Evolutionary conservation across 2,888 invertebrate species (phyloP), one percentile per base, ranked within the genome.

Genomic region (Liodrosophila aerea): DNA sequence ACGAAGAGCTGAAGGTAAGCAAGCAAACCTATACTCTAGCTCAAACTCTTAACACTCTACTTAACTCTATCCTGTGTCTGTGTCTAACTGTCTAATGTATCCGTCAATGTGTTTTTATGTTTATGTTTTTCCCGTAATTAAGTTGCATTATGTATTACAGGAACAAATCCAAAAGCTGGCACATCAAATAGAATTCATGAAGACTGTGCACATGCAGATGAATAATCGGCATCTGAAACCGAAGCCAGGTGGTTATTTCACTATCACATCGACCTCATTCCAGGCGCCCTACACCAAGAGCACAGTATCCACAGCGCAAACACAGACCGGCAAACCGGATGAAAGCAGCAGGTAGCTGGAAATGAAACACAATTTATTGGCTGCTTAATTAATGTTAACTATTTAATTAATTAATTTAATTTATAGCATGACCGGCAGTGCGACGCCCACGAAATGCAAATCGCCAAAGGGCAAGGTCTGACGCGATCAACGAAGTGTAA

Each of bases 201-300:
- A 96, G 91, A 96, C 96, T 89, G 96, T 97, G 13, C 95, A 96
- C 87, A 97, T 97, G 97, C 96, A 96, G 90, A 94, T 96, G 92
- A 95, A 97, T 91, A 97, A 97, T 90, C 92, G 96, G 4, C 97
- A 97, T 89, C 91, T 97, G 74, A 95, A 96, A 81, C 96, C 96
- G 62, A 94, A 95, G 74, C 93, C 94, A 0, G 95, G 96, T 13
- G 94, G 96, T 1, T 96, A 96, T 90, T 96, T 96, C 90, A 94
- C 93, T 47, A 91, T 92, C 45, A 88, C 92, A 36, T 91, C 92
- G 63, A 91, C 92, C 51, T 91, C 92, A 12, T 89, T 90, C 67
- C 90, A 90, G 74, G 90, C 89, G 53, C 90, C 90, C 45, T 89
- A 89, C 54, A 88, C 85, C 71, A 89, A 88, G 70, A 89, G 71